A percentile compares a stretch with the other conserved stretches of the same genome.
These are phyloP conservation scores for Dufourea novaeangliae DNA, from an alignment of 1,140 invertebrate genomes.

Conservation along the genomic window DNA sequence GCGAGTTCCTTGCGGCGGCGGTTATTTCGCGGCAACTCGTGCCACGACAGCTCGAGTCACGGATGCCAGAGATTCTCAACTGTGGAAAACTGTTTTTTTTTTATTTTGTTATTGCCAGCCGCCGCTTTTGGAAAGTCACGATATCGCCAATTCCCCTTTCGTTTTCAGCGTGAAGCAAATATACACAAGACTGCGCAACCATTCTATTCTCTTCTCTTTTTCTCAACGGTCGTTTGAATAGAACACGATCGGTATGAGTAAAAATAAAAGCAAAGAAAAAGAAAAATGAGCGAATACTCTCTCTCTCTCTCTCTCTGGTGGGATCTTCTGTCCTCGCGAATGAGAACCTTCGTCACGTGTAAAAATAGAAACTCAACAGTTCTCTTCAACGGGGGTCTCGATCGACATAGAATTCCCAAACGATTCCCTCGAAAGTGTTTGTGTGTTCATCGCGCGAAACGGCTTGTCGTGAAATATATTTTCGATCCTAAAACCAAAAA, in stretches of 20 bases:
- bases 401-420: background rate
- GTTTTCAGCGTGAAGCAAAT: too few relatives aligned
- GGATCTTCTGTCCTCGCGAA: background rate
- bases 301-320: too few relatives aligned
- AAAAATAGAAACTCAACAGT: constrained; percentile 37
- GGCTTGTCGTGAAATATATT: background rate
- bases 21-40: constrained; percentile 32
- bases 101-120: background rate
- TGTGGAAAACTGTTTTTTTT: background rate
- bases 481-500: too few relatives aligned
- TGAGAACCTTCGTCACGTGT: background rate
- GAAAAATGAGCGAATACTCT: background rate
- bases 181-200: too few relatives aligned
- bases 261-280: background rate
- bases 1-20: constrained; percentile 2
- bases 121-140: too few relatives aligned
- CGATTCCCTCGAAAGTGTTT: constrained; percentile 17
- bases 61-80: constrained; percentile 37
- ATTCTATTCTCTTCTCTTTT: too few relatives aligned
- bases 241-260: too few relatives aligned
- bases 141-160: too few relatives aligned
- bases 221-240: too few relatives aligned
- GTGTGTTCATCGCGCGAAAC: background rate
- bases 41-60: constrained; percentile 23
- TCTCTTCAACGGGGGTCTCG: constrained; percentile 14